Evolutionary conservation across 2,113 vertebrate species (phyloP).

Genomic region (Jacana jacana): DNA sequence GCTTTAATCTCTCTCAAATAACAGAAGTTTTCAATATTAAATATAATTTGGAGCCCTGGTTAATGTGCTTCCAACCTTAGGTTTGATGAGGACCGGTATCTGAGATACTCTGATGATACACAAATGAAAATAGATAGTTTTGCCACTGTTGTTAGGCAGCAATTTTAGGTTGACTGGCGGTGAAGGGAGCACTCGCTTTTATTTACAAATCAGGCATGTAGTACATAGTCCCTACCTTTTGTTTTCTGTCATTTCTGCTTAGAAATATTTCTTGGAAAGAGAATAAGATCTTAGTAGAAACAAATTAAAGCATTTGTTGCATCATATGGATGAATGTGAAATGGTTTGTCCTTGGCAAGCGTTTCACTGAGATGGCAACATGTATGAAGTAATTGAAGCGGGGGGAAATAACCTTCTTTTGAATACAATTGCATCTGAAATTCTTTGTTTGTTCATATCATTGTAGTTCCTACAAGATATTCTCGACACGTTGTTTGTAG

Average conservation of each 20-base stretch:
- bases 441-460: background rate
- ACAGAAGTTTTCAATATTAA: background rate
- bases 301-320: background rate
- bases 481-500: constrained; percentile 92
- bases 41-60: background rate
- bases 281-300: background rate
- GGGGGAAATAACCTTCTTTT: background rate
- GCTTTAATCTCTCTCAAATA: background rate
- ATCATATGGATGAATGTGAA: background rate
- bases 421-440: background rate
- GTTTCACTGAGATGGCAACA: background rate
- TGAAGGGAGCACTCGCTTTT: background rate
- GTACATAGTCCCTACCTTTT: background rate
- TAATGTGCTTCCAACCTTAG: background rate
- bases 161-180: background rate
- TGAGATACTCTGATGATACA: background rate
- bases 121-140: background rate
- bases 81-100: background rate
- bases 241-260: background rate
- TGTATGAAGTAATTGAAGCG: background rate
- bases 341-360: background rate
- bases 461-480: constrained; percentile 93
- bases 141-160: background rate
- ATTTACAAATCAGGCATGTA: background rate
- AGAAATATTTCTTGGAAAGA: background rate